Evolutionary conservation across 2,113 vertebrate species (phyloP), one percentile per base, ranked within the genome.

Genomic region (Mola mola): DNA sequence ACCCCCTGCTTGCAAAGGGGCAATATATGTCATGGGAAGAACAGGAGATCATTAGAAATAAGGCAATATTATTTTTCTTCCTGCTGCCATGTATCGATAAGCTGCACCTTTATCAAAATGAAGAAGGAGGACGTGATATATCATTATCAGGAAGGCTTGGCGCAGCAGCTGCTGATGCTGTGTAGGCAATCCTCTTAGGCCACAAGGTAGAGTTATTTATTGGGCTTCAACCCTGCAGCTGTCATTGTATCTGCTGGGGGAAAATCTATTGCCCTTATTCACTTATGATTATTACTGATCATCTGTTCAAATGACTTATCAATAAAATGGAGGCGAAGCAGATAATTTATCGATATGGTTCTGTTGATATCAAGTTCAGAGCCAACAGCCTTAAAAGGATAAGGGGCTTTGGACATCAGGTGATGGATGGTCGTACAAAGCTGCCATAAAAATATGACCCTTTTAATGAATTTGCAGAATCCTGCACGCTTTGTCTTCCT

Each of bases 281-380:
- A 92, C 93, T 93, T 94, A 91, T 87, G 91, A 92, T 94, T 94
- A 94, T 94, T 94, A 91, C 90, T 88, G 93, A 93, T 95, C 90
- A 93, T 92, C 94, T 85, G 72, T 87, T 67, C 84, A 88, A 91
- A 89, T 87, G 69, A 82, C 84, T 89, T 91, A 93, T 96, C 94
- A 90, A 94, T 96, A 94, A 84, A 83, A 77, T 46, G 70, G 86
- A 87, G 89, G 89, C 84, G 73, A 63, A 38, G 83, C 46, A 72
- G 85, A 85, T 88, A 90, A 92, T 90, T 88, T 90, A 88, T 93
- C 90, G 80, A 43, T 91, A 93, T 86, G 58, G 66, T 57, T 91
- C 80, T 91, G 93, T 93, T 95, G 59, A 95, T 95, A 94, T 29
- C 69, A 79, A 90, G 91, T 92, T 92, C 85, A 88, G 88, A 91